Conservation (phyloP, 1,140 invertebrate species). For the Tetranychus urticae region DNA sequence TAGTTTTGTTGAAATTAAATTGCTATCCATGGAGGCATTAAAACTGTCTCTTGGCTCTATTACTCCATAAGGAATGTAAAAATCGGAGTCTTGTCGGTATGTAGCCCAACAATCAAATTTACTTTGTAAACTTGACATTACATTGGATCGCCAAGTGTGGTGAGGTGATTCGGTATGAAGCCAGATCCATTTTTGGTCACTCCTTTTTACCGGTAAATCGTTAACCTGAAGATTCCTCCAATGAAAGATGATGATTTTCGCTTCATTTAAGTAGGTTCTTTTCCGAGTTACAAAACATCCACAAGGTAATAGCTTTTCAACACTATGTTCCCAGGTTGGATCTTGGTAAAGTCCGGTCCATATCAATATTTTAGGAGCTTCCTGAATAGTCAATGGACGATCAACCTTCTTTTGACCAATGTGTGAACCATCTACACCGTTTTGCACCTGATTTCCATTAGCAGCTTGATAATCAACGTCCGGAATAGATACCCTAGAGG, state of each 20-base stretch:
- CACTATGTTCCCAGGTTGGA: no score
- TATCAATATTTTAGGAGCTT: no score
- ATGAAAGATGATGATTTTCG: neutral
- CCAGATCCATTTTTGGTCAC: conserved; percentile 13
- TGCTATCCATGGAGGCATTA: neutral
- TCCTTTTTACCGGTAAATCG: conserved; percentile 16
- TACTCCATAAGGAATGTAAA: conserved; percentile 14
- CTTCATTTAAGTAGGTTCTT: conserved; percentile 2
- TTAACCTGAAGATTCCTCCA: conserved; percentile 9
- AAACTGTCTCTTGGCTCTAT: neutral
- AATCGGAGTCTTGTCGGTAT: conserved; percentile 68
- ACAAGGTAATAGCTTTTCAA: no score
- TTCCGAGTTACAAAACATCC: neutral
- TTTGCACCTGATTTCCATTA: no score
- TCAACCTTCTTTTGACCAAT: no score
- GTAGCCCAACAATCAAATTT: conserved; percentile 88
- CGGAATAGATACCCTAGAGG: no score
- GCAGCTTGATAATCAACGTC: no score
- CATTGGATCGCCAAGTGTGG: conserved; percentile 9
- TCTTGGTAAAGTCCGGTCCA: no score
- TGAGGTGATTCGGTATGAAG: conserved; percentile 13
- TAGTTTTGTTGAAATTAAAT: conserved; percentile 10
- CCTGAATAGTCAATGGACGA: no score
- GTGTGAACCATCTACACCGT: no score
- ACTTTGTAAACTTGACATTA: conserved; percentile 28